These are phyloP conservation scores for Macaria liturata DNA, from an alignment of 2,888 invertebrate genomes.

Conservation along the genomic window DNA sequence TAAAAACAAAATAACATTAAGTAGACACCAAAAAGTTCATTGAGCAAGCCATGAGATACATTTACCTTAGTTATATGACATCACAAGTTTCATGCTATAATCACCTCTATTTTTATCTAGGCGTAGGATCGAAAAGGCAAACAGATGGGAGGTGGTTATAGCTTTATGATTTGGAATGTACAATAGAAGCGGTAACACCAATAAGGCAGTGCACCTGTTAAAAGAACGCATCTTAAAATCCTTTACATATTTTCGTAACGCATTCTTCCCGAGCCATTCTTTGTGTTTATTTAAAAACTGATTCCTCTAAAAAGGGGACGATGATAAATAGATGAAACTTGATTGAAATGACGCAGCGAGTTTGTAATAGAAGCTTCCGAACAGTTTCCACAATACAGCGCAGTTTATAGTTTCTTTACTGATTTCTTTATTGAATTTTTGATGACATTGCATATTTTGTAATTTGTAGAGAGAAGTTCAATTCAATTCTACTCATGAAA, in stretches of 20 bases:
- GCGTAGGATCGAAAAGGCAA: conserved; percentile 17
- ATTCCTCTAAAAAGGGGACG: conserved; percentile 47
- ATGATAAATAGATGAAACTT: conserved; percentile 65
- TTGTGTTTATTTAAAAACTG: conserved; percentile 62
- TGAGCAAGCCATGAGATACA: conserved; percentile 60
- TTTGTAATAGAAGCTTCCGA: conserved; percentile 57
- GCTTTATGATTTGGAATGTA: background rate
- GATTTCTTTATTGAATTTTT: conserved; percentile 46
- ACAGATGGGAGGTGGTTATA: conserved; percentile 1
- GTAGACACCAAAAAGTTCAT: conserved; percentile 67
- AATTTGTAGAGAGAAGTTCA: background rate
- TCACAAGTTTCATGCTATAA: background rate
- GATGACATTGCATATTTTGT: conserved; percentile 31
- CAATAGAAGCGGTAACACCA: conserved; percentile 37
- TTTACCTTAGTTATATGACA: background rate
- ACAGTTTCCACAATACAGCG: conserved; percentile 43
- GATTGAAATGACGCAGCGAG: conserved; percentile 68
- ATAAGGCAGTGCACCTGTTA: conserved; percentile 70
- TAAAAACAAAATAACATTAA: conserved; percentile 79
- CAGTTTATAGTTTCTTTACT: conserved; percentile 52
- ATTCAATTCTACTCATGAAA: too few species aligned
- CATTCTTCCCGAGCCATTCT: conserved; percentile 68
- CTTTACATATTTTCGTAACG: conserved; percentile 75
- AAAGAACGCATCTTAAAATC: conserved; percentile 62
- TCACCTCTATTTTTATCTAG: background rate